Evolutionary conservation across 2,797 vertebrate species (phyloP).

Genomic region (Scolopax rusticola): DNA sequence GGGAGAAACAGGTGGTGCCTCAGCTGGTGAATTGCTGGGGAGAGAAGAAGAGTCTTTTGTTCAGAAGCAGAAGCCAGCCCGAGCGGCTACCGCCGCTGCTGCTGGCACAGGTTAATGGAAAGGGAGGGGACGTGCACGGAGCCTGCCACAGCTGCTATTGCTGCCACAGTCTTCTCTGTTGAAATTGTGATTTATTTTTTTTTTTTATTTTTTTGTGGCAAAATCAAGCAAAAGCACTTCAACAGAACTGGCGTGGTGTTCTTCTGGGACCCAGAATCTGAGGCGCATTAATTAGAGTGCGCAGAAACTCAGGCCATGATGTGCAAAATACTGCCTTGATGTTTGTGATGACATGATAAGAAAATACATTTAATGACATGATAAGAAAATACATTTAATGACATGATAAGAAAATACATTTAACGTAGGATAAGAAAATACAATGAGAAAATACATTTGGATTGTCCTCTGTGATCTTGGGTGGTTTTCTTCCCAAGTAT

Average conservation of each 20-base stretch:
- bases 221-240: neutral
- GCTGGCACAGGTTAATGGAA: slow-evolving; percentile 55
- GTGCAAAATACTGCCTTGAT: neutral
- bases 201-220: neutral
- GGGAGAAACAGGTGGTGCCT: slow-evolving; percentile 66
- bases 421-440: neutral
- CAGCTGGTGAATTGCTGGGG: slow-evolving; percentile 60
- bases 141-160: slow-evolving; percentile 31
- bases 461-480: neutral
- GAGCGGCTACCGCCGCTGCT: slow-evolving; percentile 5
- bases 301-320: neutral
- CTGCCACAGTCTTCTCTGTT: neutral
- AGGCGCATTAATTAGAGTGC: neutral
- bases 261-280: neutral
- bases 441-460: neutral
- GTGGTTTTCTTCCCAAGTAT: neutral
- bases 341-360: neutral
- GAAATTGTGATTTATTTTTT: neutral
- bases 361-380: neutral
- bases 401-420: neutral
- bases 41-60: slow-evolving; percentile 62
- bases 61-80: slow-evolving; percentile 24
- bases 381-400: neutral
- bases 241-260: neutral
- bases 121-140: neutral